Base-by-base conservation (phyloP, 2,797 vertebrate species). In the Emys orbicularis region DNA sequence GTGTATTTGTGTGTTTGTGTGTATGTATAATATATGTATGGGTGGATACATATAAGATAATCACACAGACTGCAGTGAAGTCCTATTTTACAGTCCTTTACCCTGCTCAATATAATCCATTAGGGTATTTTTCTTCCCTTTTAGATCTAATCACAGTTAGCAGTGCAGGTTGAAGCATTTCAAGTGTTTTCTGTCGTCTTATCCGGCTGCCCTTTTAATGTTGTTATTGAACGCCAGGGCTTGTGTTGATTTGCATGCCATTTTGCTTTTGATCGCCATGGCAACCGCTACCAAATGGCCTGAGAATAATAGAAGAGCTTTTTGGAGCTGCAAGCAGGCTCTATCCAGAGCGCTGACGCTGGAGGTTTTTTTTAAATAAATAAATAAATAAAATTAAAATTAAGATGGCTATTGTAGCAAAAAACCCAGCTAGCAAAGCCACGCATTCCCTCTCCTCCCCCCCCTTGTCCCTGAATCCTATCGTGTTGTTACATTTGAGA, bases 261-360 rank as follows among this genome's bases (percentile, higher is more conserved):
- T 97, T 98, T 98, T 98, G 98, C 98, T 97, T 98, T 97, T 97
- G 97, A 98, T 98, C 96, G 97, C 98, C 98, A 98, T 98, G 94
- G 98, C 98, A 98, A 98, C 98, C 47, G 41, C 96, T 96, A 98
- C 97, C 97, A 98, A 98, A 98, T 97, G 97, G 98, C 97, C 98
- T 96, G 97, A 95, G 97, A 98, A 98, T 97, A 98, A 98, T 95
- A 95, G 97, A 96, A 96, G 96, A 96, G 96, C 94, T 97, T 95
- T 91, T 95, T 94, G 95, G 96, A 95, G 95, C 95, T 82, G 91
- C 72, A 86, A 95, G 96, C 89, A 93, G 96, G 68, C 96, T 96
- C 96, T 57, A 90, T 7, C 68, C 91, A 84, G 94, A 95, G 95
- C 57, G 80, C 89, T 93, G 95, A 88, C 4, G 54, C 90, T 0